phyloP scores from a whole-genome alignment of 2,888 invertebrate species.

The Drosophila falleni region DNA sequence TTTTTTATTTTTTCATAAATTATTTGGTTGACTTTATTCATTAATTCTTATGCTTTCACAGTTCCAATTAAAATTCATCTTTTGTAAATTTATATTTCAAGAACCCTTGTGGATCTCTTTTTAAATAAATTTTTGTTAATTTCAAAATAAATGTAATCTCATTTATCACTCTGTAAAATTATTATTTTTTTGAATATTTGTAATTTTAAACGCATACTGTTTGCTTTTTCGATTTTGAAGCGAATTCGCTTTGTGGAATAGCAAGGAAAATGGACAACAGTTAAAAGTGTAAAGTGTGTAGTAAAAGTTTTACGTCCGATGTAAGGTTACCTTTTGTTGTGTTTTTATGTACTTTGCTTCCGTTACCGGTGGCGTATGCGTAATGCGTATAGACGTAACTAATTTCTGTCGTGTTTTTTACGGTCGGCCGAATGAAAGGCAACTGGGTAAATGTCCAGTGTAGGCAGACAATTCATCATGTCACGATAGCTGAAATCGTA shows the following conservation, averaged over 20 bases:
- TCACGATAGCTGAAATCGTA: constrained; percentile 42
- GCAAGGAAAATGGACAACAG: neutral
- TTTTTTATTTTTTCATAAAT: too few relatives aligned
- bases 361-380: constrained; percentile 19
- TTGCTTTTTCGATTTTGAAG: neutral
- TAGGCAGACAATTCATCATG: constrained; percentile 51
- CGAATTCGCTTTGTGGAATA: neutral
- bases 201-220: neutral
- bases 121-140: neutral
- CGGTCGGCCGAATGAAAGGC: neutral
- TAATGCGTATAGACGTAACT: constrained; percentile 51
- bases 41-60: neutral
- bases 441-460: constrained; percentile 11
- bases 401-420: constrained; percentile 34
- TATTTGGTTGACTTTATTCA: too few relatives aligned
- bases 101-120: neutral
- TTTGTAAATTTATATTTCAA: too few relatives aligned
- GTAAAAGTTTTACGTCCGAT: neutral
- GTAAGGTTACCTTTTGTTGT: constrained; percentile 6
- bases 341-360: constrained; percentile 6
- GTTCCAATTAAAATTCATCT: neutral
- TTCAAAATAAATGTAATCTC: neutral
- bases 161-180: neutral
- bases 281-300: neutral
- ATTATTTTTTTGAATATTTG: neutral